These are phyloP conservation scores for Heterodera filipjevi DNA, from an alignment of 2,888 invertebrate species.

Conservation along the genomic window DNA sequence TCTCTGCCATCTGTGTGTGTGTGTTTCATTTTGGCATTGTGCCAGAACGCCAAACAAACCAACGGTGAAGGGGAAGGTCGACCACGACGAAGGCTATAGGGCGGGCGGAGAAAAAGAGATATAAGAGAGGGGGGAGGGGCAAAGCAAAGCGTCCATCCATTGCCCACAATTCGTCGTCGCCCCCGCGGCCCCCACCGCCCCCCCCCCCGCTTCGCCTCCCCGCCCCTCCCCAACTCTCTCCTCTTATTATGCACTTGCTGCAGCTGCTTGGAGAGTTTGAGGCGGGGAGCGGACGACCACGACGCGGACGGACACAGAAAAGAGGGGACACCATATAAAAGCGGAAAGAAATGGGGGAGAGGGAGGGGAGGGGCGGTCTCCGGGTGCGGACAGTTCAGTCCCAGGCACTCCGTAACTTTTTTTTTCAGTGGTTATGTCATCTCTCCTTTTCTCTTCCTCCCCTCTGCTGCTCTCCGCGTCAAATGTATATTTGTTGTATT, in stretches of 20 bases:
- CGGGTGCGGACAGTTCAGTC: constrained; percentile 8
- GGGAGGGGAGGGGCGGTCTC: too few species aligned
- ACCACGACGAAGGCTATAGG: too few species aligned
- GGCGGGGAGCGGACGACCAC: background rate
- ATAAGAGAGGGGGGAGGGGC: background rate
- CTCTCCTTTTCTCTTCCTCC: background rate
- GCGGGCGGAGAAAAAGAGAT: background rate
- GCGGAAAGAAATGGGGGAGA: background rate
- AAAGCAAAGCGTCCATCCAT: background rate
- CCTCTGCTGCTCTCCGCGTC: too few species aligned
- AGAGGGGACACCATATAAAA: background rate
- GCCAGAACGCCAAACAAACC: background rate
- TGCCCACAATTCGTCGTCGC: background rate
- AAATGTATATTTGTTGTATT: too few species aligned
- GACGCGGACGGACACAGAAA: too few species aligned
- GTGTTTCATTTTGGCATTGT: background rate
- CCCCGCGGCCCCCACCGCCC: too few species aligned
- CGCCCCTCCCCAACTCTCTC: background rate
- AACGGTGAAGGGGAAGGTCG: background rate
- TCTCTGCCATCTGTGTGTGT: background rate
- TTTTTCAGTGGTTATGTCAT: background rate
- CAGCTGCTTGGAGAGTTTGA: background rate
- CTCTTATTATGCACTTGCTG: constrained; percentile 1
- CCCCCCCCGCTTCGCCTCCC: too few species aligned
- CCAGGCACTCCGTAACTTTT: constrained; percentile 9